Evolutionary conservation across 2,888 invertebrate genomes (phyloP), one percentile per base, ranked within the genome.

Genomic region (Dryobota labecula): DNA sequence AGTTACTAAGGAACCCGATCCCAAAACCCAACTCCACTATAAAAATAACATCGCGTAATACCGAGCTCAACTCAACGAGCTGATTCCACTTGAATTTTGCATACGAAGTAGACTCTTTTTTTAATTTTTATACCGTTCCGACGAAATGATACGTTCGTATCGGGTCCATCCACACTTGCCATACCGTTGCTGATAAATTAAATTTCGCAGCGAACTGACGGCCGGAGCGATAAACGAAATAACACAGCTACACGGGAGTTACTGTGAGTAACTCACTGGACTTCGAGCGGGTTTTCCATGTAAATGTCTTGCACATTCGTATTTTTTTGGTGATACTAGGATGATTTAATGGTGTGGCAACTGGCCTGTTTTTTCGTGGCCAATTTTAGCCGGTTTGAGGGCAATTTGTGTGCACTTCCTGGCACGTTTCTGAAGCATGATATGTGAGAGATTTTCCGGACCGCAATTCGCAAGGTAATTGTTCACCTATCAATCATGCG

Each of bases 161-260:
- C 72, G 80, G 81, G 80, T 85, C 84, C 78, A 84, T 84, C 82
- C 72, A 72, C 84, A 84, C 84, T 79, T 81, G 84, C 83, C 69
- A 77, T 80, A 67, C 73, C 60, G 64, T 69, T 70, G 60, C 83
- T 92, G 90, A 92, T 87, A 90, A 92, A 92, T 92, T 91, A 91
- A 92, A 91, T 91, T 91, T 88, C 76, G 79, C 74, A 78, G 70
- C 76, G 82, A 84, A 78, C 86, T 89, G 91, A 90, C 88, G 80
- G 79, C 67, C 64, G 61, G 41, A 30, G 75, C 85, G 84, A 89
- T 89, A 89, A 90, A 87, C 85, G 87, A 80, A 85, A 88, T 86
- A 85, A 84, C 66, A 73, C 47, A 41, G 68, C 58, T 33, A 45
- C 20, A 43, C 47, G 49, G 18, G 60, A 73, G 54, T 43, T 69